A percentile compares a stretch with the other conserved stretches of the same genome.
These are phyloP conservation scores for Myripristis murdjan DNA, from an alignment of 2,797 vertebrate species.

Conservation along the genomic window DNA sequence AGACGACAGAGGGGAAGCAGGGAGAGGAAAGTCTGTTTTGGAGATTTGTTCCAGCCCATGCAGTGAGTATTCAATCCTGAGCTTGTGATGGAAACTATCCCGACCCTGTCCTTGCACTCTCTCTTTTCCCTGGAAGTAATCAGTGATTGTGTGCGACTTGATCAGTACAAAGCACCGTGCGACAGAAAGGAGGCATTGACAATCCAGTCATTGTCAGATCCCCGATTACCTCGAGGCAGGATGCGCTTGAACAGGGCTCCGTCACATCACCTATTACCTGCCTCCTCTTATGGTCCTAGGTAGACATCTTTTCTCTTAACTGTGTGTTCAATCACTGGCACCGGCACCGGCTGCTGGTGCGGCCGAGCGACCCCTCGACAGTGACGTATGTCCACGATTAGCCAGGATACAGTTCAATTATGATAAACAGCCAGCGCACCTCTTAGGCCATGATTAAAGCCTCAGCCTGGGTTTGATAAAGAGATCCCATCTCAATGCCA, in stretches of 20 bases:
- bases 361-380: slow-evolving; percentile 85
- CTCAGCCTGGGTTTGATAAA: slow-evolving; percentile 90
- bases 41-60: slow-evolving; percentile 47
- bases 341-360: slow-evolving; percentile 63
- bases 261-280: slow-evolving; percentile 77
- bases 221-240: slow-evolving; percentile 65
- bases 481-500: slow-evolving; percentile 94
- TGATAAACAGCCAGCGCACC: slow-evolving; percentile 93
- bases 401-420: slow-evolving; percentile 95
- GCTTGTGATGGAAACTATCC: slow-evolving; percentile 22
- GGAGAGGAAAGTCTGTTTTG: slow-evolving; percentile 55
- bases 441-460: slow-evolving; percentile 98
- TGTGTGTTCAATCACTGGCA: slow-evolving; percentile 81
- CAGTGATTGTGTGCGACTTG: slow-evolving; percentile 68
- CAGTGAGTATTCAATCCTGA: slow-evolving; percentile 25
- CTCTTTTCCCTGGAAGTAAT: slow-evolving; percentile 55
- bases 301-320: slow-evolving; percentile 80
- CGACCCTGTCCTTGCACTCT: slow-evolving; percentile 28
- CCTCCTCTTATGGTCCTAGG: slow-evolving; percentile 61
- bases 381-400: slow-evolving; percentile 97
- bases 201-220: slow-evolving; percentile 81
- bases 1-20: slow-evolving; percentile 59
- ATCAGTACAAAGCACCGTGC: slow-evolving; percentile 64
- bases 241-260: slow-evolving; percentile 68
- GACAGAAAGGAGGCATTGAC: slow-evolving; percentile 59